Percentiles rank a stretch among this genome's conserved stretches.
Conservation (phyloP, 2,888 invertebrate genomes). For the Punctoribates punctum region DNA sequence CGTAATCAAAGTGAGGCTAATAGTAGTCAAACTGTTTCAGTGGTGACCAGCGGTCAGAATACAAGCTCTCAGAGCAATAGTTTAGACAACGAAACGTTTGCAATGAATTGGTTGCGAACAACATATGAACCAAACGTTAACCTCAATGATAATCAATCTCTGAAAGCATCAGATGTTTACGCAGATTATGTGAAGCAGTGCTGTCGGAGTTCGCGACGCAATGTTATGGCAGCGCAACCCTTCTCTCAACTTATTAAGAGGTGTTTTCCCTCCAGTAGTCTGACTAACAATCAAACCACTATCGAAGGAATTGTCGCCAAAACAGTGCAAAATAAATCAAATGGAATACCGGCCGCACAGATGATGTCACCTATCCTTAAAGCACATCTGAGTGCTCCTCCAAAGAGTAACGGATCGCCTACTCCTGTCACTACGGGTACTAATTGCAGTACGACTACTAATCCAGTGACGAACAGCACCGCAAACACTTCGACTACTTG, state of each 20-base stretch:
- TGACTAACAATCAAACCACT: slow-evolving; percentile 28
- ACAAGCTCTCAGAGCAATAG: slow-evolving; percentile 15
- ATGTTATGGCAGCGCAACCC: slow-evolving; percentile 39
- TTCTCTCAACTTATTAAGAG: slow-evolving; percentile 41
- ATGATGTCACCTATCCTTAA: slow-evolving; percentile 62
- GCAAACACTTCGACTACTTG: slow-evolving; percentile 47
- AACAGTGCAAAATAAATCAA: slow-evolving; percentile 9
- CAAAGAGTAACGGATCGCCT: slow-evolving; percentile 44
- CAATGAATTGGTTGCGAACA: slow-evolving; percentile 41
- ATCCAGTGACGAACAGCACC: slow-evolving; percentile 40
- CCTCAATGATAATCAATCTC: neutral
- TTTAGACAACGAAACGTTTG: slow-evolving; percentile 44
- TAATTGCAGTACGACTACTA: slow-evolving; percentile 10
- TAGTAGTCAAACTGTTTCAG: neutral
- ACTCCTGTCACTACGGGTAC: slow-evolving; percentile 37
- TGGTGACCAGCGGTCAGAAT: neutral
- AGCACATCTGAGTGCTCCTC: slow-evolving; percentile 72
- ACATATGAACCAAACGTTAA: slow-evolving; percentile 39
- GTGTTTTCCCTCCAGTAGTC: slow-evolving; percentile 41
- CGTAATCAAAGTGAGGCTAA: slow-evolving; percentile 8
- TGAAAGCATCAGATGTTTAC: slow-evolving; percentile 43
- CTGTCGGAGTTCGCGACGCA: slow-evolving; percentile 39
- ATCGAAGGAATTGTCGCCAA: slow-evolving; percentile 38
- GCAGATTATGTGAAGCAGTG: slow-evolving; percentile 44
- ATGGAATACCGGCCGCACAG: slow-evolving; percentile 15